Percentiles rank a stretch among this genome's conserved stretches.
These are phyloP conservation scores for Ceyx erithaca DNA, from an alignment of 2,797 vertebrate species.

Conservation along the genomic window DNA sequence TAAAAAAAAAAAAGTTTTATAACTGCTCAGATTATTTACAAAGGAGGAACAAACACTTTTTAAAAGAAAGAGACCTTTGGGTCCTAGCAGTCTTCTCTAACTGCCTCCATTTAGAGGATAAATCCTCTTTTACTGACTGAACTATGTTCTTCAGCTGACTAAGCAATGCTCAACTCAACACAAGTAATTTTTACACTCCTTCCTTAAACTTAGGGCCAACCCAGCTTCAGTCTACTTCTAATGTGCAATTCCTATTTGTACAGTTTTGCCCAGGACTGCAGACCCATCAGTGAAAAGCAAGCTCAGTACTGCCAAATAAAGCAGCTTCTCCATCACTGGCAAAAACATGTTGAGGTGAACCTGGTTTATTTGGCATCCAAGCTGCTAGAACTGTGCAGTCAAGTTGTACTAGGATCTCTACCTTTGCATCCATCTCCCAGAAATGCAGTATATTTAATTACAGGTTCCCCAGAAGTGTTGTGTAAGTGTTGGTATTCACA, in stretches of 20 bases:
- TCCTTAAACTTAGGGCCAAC: neutral
- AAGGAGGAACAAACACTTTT: neutral
- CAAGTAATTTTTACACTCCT: neutral
- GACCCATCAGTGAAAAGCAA: neutral
- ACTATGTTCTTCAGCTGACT: neutral
- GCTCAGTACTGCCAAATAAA: neutral
- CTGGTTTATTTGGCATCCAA: neutral
- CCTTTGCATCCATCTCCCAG: neutral
- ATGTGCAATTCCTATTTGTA: neutral
- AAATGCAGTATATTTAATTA: neutral
- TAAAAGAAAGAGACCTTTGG: neutral
- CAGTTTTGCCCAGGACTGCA: neutral
- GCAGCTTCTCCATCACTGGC: neutral
- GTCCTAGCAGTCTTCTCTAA: neutral
- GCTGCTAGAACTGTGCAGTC: neutral
- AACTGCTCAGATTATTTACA: neutral
- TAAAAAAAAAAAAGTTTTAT: neutral
- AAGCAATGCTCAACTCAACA: neutral
- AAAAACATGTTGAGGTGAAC: neutral
- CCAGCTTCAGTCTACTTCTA: neutral
- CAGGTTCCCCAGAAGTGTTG: rapidly evolving
- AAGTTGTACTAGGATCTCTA: neutral
- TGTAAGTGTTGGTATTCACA: neutral
- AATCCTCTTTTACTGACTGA: neutral
- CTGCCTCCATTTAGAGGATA: neutral